phyloP scores from a whole-genome alignment of 2,797 vertebrate species.

The Gorsachius magnificus region DNA sequence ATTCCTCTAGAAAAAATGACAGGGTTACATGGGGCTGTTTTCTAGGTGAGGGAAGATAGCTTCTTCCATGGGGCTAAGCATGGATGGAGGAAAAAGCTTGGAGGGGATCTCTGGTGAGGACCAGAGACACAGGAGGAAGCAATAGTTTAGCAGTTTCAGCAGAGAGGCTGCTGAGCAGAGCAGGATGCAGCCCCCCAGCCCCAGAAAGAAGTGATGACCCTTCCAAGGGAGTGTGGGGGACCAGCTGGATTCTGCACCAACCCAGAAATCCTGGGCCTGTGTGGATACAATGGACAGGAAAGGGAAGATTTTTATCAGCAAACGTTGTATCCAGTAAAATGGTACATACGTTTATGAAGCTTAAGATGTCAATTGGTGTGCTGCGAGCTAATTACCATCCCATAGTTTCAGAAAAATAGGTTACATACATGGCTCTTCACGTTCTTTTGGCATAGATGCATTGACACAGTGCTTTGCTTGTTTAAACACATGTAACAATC shows the following conservation, averaged over 20 bases:
- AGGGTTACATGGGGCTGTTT: neutral
- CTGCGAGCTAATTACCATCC: neutral
- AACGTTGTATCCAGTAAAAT: neutral
- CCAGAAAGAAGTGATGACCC: too few relatives aligned
- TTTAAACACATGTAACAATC: neutral
- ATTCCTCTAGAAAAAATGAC: neutral
- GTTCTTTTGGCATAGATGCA: neutral
- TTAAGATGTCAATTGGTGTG: neutral
- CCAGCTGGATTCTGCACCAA: neutral
- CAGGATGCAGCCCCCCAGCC: neutral
- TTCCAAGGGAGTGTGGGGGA: neutral
- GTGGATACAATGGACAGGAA: neutral
- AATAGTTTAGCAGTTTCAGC: neutral
- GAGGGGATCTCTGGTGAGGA: neutral
- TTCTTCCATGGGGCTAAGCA: neutral
- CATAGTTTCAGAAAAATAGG: neutral
- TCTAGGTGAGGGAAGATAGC: neutral
- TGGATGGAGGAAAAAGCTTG: neutral
- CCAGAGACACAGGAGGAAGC: neutral
- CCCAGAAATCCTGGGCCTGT: neutral
- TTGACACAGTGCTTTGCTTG: neutral
- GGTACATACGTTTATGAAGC: neutral
- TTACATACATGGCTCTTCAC: neutral
- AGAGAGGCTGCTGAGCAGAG: neutral
- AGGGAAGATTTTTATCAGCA: neutral